Evolutionary conservation across 2,113 vertebrate genomes (phyloP), one percentile per base, ranked within the genome.

Genomic region (Anhinga anhinga): DNA sequence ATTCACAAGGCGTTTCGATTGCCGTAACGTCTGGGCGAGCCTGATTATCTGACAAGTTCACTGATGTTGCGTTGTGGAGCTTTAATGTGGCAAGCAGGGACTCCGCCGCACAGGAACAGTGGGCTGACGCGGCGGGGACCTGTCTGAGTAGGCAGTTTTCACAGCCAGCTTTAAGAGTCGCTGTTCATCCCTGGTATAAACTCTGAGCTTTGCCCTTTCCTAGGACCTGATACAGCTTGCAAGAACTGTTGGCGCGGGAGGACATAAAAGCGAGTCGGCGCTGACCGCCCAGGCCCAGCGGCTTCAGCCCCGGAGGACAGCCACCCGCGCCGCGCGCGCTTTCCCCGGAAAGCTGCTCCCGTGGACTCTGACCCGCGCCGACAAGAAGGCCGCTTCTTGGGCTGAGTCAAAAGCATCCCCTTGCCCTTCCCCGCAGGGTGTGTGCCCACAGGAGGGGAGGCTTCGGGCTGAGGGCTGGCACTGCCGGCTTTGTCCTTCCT

Each of bases 321-420:
- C 45, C 17, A 0, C 47, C 22, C 0, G 6, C 6, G 0, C 55
- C 3, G 44, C 40, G 23, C 26, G 13, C 0, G 2, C 50, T 58
- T 47, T 59, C 16, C 53, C 20, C 2, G 2, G 52, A 32, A 44
- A 50, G 30, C 86, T 44, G 38, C 65, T 86, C 42, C 55, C 7
- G 0, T 0, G 55, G 26, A 81, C 81, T 95, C 91, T 91, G 87
- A 69, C 65, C 91, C 0, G 2, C 0, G 7, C 0, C 45, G 91
- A 53, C 77, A 38, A 42, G 47, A 44, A 45, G 76, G 76, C 29
- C 29, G 0, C 7, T 25, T 40, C 72, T 62, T 6, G 1, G 4
- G 65, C 78, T 63, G 82, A 80, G 79, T 77, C 88, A 49, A 26
- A 56, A 59, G 81, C 70, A 87, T 87, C 95, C 29, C 27, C 15